phyloP scores from a whole-genome alignment of 2,113 vertebrate genomes.

The Tragelaphus scriptus region DNA sequence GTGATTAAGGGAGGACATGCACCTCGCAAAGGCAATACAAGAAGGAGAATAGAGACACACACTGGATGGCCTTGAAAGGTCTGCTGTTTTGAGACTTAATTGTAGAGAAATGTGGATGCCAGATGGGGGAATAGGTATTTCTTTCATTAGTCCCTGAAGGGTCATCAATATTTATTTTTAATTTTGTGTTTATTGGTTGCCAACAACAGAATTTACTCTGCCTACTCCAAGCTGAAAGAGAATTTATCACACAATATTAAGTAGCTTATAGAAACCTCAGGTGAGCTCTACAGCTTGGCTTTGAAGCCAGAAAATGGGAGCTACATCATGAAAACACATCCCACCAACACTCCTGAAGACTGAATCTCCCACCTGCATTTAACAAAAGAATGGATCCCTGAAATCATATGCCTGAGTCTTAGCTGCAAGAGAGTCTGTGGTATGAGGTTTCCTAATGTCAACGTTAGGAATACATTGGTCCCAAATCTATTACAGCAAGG shows the following conservation, averaged over 20 bases:
- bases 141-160: background rate
- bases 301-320: background rate
- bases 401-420: background rate
- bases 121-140: background rate
- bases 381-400: background rate
- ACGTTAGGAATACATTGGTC: background rate
- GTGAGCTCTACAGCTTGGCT: background rate
- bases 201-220: background rate
- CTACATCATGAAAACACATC: background rate
- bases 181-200: background rate
- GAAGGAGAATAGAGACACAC: background rate
- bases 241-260: background rate
- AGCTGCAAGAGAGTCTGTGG: background rate
- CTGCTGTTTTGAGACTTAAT: background rate
- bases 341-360: background rate
- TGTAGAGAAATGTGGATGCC: background rate
- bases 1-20: background rate
- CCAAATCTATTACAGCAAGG: background rate
- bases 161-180: background rate
- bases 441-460: background rate
- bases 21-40: background rate
- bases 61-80: background rate
- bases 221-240: background rate
- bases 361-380: background rate
- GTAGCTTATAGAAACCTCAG: background rate